Evolutionary conservation across 92 coral and sea anemone genomes (phyloP), one percentile per base, ranked within the genome.

Genomic region (Heliopora coerulea): DNA sequence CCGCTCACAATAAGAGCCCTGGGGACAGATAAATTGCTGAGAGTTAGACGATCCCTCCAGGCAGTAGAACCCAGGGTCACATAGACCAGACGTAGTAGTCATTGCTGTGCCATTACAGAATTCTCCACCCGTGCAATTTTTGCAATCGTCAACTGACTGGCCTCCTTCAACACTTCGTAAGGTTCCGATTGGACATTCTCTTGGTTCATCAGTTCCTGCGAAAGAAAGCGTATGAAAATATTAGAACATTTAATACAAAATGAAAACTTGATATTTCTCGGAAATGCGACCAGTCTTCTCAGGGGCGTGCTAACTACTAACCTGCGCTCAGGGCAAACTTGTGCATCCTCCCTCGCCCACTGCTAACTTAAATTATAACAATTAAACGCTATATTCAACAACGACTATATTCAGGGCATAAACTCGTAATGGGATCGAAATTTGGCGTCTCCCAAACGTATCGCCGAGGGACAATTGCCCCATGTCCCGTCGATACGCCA

Each of bases 111-210:
- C 78, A 62, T 93, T 93, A 48, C 98, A 93, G 73, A 85, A 90
- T 33, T 93, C 89, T 24, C 98, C 98, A 15, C 96, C 98, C 12
- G 93, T 93, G 76, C 98, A 93, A 75, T 85, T 87, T 37, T 87
- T 69, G 62, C 98, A 93, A 50, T 93, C 85, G 11, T 82, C 50
- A 10, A 78, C 89, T 30, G 72, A 56, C 26, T 81, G 87, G 12
- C 91, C 93, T 19, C 90, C 86, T 13, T 39, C 70, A 11, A 84
- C 79, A 42, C 83, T 72, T 58, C 96, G 88, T 74, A 50, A 90
- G 14, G 95, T 85, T 21, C 98, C 98, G 28, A 79, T 85, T 49
- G 98, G 98, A 62, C 98, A 93, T 46, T 77, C 86, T 9, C 79
- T 79, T 6, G 96, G 95, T 76, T 88, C 76, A 49, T 84, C 93